Conservation (phyloP, 2,888 invertebrate genomes). For the Rhaphigaster nebulosa region DNA sequence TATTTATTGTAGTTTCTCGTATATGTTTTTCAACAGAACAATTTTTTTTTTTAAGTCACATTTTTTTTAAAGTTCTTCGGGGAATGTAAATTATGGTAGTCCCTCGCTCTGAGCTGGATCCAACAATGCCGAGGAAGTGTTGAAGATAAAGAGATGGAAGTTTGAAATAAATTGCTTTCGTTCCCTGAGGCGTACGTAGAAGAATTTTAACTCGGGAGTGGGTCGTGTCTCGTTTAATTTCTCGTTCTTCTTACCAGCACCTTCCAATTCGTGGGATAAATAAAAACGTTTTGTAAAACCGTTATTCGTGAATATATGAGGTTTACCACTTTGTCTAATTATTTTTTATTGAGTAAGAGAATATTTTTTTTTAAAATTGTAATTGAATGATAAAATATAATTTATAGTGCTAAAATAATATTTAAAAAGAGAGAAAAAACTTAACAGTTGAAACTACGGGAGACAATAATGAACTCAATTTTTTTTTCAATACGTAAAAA, state of each 20-base stretch:
- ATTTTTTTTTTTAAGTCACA: neutral
- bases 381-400: too few relatives aligned
- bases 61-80: neutral
- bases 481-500: too few relatives aligned
- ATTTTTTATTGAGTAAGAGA: too few relatives aligned
- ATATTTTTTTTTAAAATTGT: too few relatives aligned
- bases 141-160: slow-evolving; percentile 1
- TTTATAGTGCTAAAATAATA: too few relatives aligned
- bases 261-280: neutral
- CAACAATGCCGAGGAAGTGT: neutral
- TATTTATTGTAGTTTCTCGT: neutral
- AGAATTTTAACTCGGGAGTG: neutral
- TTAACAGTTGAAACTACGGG: too few relatives aligned
- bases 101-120: neutral
- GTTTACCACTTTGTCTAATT: too few relatives aligned
- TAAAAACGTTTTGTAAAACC: neutral
- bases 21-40: neutral
- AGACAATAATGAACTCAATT: too few relatives aligned
- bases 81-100: neutral
- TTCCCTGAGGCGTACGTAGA: slow-evolving; percentile 17
- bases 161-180: slow-evolving; percentile 23
- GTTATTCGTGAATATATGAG: neutral
- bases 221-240: neutral
- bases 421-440: too few relatives aligned
- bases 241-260: neutral